Base-by-base conservation (phyloP, 2,888 invertebrate species). In the Epiblema foenella region DNA sequence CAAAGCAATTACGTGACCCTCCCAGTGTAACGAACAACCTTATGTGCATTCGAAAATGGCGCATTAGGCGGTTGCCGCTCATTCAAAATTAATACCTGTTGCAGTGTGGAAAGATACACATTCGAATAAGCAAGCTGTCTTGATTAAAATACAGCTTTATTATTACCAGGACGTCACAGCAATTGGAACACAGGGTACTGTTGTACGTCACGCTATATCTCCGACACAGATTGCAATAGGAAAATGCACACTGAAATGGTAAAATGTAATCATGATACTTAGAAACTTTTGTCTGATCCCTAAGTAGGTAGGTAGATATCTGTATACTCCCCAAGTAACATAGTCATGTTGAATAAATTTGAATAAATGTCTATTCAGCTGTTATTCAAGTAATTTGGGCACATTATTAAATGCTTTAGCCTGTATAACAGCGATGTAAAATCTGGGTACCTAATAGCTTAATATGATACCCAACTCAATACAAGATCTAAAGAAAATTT, bases 1-100 rank as follows among this genome's bases (percentile, higher is more conserved):
- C 82, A 80, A 83, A 86, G 83, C 85, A 89, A 90, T 89, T 85
- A 89, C 83, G 80, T 77, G 79, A 80, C 77, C 77, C 79, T 77
- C 78, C 78, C 76, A 73, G 68, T 77, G 76, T 78, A 77, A 78
- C 75, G 72, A 75, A 78, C 69, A 64, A 42, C 64, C 69, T 64
- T 54, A 72, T 75, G 72, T 78, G 76, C 79, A 79, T 79, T 77
- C 73, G 73, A 75, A 76, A 81, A 80, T 72, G 69, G 39, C 68
- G 49, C 64, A 70, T 60, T 58, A 52, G 51, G 12, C 51, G n/a
- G 51, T 39, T 17, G 39, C 37, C 56, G 18, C 46, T 37, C 49
- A 49, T 62, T 68, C 24, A 20, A 65, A 73, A 72, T 68, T 62
- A 67, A 57, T 51, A 58, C 62, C 64, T 74, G 68, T 37, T 73